phyloP scores from a whole-genome alignment of 2,113 vertebrate genomes.

The Mus spicilegus region DNA sequence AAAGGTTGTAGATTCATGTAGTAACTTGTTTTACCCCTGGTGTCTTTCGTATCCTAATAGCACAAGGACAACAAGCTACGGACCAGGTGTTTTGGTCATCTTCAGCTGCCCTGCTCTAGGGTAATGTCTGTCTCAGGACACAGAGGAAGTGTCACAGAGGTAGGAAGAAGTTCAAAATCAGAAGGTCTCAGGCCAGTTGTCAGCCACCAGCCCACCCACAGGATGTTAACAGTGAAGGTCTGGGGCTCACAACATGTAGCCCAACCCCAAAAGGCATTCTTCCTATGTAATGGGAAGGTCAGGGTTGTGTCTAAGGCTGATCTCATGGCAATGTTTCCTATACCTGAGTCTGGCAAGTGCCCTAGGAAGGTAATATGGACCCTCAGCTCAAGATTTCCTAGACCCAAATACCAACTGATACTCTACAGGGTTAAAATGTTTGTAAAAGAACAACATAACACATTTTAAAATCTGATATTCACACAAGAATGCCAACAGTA shows the following conservation, averaged over 20 bases:
- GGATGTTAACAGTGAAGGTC: not conserved
- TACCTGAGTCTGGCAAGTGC: constrained; percentile 31
- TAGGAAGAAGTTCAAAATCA: not conserved
- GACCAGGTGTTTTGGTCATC: not conserved
- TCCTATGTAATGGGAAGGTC: not conserved
- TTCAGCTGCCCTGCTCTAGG: not conserved
- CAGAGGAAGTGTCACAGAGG: not conserved
- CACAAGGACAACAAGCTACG: not conserved
- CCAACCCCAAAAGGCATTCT: not conserved
- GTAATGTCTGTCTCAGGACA: not conserved
- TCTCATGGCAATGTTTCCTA: not conserved
- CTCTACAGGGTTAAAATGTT: constrained; percentile 45
- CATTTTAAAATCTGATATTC: not conserved
- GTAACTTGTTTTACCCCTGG: not conserved
- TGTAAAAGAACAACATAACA: constrained; percentile 49
- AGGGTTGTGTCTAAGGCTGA: not conserved
- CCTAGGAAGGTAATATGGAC: constrained; percentile 31
- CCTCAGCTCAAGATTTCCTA: not conserved
- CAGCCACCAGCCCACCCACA: not conserved
- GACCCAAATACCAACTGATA: constrained; percentile 30
- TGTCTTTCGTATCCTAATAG: not conserved
- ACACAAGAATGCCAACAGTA: not conserved
- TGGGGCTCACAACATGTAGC: not conserved
- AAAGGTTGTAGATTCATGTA: not conserved
- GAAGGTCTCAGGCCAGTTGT: not conserved